Conservation (phyloP, 2,888 invertebrate genomes). For the Xanthia icteritia region DNA sequence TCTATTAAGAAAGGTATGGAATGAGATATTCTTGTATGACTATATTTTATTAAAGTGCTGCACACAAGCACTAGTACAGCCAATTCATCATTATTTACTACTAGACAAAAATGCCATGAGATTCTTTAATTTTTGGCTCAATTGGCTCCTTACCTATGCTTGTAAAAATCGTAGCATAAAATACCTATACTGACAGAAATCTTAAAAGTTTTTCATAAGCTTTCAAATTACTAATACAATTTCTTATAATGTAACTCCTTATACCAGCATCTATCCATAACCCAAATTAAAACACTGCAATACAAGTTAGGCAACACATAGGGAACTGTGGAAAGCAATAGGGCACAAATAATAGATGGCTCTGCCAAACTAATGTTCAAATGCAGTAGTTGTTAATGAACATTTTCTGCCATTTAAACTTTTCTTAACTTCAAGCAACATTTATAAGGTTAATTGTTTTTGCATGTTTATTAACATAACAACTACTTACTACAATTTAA, state of each 20-base stretch:
- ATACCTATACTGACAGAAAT: neutral
- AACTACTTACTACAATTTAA: neutral
- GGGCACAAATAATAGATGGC: neutral
- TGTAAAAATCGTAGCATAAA: neutral
- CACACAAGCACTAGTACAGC: neutral
- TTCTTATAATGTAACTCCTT: neutral
- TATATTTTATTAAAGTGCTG: neutral
- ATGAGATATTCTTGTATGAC: neutral
- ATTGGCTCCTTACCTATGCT: neutral
- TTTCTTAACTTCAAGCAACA: neutral
- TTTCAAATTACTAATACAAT: neutral
- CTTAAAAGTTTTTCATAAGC: neutral
- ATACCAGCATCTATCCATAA: neutral
- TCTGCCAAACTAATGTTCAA: neutral
- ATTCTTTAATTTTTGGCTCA: neutral
- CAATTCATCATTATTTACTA: neutral
- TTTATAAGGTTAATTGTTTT: neutral
- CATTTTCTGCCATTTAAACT: neutral
- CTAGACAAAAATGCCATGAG: neutral
- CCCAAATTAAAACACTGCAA: neutral
- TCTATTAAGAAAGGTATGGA: constrained; percentile 81
- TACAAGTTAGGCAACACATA: neutral
- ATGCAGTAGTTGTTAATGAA: neutral
- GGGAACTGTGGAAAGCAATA: neutral
- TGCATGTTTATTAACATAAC: too few relatives aligned